Base-by-base conservation (phyloP, 2,888 invertebrate species). In the Antitype chi region DNA sequence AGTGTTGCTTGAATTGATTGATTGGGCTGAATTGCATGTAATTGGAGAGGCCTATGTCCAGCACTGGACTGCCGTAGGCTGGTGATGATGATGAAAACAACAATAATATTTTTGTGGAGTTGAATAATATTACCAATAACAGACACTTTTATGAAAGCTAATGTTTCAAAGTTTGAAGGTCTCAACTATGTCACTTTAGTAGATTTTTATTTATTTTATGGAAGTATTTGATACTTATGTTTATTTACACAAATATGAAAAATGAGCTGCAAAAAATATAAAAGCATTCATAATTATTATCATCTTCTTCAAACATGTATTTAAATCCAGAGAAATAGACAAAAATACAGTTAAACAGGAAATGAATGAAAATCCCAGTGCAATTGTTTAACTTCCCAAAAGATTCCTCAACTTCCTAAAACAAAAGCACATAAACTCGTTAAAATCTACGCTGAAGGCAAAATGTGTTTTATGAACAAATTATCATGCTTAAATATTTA, bases 401-500 rank as follows among this genome's bases (percentile, higher is more conserved):
- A 68, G 43, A 74, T 84, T 59, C 43, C 32, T 59, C 7, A 68
- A 63, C 47, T 76, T 78, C 64, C 32, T 78, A 76, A 80, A 82
- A 77, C 66, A 83, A 84, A 75, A 81, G 53, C 69, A 55, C 76
- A 69, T 81, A 78, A 85, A 80, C 72, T 71, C 70, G 72, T 86
- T 80, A 83, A 82, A 83, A 87, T 88, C 82, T 81, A 77, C 69
- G 59, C 67, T 78, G 68, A 85, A 87, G 86, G 86, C 76, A 80
- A 86, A 86, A 85, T 83, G 76, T 88, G 87, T 89, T 89, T 88
- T 86, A 89, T 86, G 88, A 90, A 89, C 91, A 92, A 91, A 92
- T 92, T 91, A 92, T 91, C 87, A 88, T 88, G 85, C 87, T 91
- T 89, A 91, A 92, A 94, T 91, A 92, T 94, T 93, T 90, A 91